Evolutionary conservation across 2,797 vertebrate species (phyloP).

Genomic region (Pseudochaenichthys georgianus): DNA sequence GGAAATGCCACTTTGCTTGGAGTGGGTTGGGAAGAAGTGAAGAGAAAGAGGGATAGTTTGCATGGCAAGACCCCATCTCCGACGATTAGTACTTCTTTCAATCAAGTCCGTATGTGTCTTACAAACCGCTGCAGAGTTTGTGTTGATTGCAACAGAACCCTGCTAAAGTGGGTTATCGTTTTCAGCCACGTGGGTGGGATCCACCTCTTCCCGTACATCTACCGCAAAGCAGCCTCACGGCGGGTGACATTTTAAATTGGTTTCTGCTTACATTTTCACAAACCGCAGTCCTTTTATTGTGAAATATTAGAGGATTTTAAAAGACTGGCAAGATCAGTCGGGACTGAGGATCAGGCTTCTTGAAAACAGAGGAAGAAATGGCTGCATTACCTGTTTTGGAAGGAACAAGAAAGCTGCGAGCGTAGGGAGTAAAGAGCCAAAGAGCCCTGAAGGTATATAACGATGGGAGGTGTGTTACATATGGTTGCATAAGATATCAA

Average conservation of each 20-base stretch:
- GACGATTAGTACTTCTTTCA: slow-evolving; percentile 59
- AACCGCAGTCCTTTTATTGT: slow-evolving; percentile 48
- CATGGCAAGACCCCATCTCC: slow-evolving; percentile 62
- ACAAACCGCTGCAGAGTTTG: slow-evolving; percentile 53
- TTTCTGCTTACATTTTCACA: slow-evolving; percentile 56
- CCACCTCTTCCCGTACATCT: slow-evolving; percentile 37
- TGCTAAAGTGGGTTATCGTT: slow-evolving; percentile 59
- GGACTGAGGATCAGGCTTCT: slow-evolving; percentile 36
- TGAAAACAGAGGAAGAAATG: not conserved
- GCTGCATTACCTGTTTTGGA: slow-evolving; percentile 23
- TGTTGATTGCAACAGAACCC: slow-evolving; percentile 68
- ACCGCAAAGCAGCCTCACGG: slow-evolving; percentile 20
- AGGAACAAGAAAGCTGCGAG: slow-evolving; percentile 18
- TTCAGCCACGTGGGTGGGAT: slow-evolving; percentile 50
- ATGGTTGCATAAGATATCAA: slow-evolving; percentile 74
- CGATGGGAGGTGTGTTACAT: slow-evolving; percentile 56
- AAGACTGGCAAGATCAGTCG: slow-evolving; percentile 19
- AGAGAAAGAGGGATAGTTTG: slow-evolving; percentile 55
- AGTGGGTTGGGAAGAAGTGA: slow-evolving; percentile 52
- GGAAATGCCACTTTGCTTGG: slow-evolving; percentile 83
- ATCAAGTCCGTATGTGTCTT: slow-evolving; percentile 50
- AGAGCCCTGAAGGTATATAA: slow-evolving; percentile 62
- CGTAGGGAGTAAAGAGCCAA: slow-evolving; percentile 52
- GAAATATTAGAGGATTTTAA: slow-evolving; percentile 44
- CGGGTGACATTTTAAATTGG: slow-evolving; percentile 46